Conservation (phyloP, 2,113 vertebrate species). For the Anoura caudifer region DNA sequence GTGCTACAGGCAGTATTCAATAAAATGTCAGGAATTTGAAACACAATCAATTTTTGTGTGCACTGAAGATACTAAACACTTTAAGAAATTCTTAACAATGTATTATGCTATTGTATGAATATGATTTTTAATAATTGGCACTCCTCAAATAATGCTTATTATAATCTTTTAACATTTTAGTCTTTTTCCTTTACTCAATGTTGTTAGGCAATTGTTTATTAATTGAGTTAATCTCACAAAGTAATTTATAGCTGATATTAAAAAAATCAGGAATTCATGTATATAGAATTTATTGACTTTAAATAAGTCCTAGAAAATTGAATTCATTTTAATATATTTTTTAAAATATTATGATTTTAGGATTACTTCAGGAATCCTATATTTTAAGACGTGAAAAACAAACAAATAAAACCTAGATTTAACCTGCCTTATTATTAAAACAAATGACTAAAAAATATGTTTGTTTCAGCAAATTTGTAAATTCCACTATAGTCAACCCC, state of each 20-base stretch:
- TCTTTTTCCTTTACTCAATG: background rate
- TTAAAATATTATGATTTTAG: background rate
- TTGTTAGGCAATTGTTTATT: background rate
- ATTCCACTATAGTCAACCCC: background rate
- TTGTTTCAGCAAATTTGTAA: background rate
- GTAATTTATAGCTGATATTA: background rate
- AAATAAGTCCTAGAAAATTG: background rate
- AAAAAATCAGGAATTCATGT: background rate
- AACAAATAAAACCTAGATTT: background rate
- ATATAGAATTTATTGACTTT: background rate
- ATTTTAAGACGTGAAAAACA: slow-evolving; percentile 28
- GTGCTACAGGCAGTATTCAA: background rate
- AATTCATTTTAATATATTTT: slow-evolving; percentile 1
- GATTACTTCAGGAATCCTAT: background rate
- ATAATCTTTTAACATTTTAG: background rate
- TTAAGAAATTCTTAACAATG: background rate
- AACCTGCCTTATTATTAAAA: background rate
- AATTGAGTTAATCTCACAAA: background rate
- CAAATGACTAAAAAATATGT: background rate
- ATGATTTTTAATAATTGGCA: background rate
- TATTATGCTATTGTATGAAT: background rate
- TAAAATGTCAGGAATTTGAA: background rate
- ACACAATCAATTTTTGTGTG: background rate
- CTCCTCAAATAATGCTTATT: background rate
- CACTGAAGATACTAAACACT: background rate